Evolutionary conservation across 1,140 invertebrate species (phyloP).

Genomic region (Chrysoperla carnea): DNA sequence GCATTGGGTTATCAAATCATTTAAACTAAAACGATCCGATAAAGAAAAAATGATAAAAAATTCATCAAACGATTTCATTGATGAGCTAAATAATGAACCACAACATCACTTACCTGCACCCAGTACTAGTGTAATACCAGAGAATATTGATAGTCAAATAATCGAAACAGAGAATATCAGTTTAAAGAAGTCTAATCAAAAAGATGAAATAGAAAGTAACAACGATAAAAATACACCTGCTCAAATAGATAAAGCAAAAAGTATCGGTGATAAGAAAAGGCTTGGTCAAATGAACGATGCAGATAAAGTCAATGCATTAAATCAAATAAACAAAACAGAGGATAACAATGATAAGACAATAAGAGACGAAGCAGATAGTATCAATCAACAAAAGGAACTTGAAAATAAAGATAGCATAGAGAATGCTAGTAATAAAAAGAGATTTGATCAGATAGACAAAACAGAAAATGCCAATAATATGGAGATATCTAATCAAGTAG

Average conservation of each 20-base stretch:
- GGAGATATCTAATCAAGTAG: not conserved
- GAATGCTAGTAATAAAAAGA: not conserved
- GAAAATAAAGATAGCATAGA: too few species aligned
- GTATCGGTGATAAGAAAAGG: too few species aligned
- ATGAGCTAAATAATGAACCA: not conserved
- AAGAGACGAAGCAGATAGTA: too few species aligned
- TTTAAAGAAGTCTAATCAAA: not conserved
- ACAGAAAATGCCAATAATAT: not conserved
- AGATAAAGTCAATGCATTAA: too few species aligned
- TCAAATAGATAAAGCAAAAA: too few species aligned
- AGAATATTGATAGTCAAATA: not conserved
- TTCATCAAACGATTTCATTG: not conserved
- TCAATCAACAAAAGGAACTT: too few species aligned
- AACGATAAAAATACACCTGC: not conserved
- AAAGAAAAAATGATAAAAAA: conserved; percentile 15
- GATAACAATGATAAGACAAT: too few species aligned
- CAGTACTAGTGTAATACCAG: not conserved
- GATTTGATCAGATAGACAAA: not conserved
- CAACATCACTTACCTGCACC: too few species aligned
- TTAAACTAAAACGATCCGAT: conserved; percentile 26
- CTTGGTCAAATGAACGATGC: too few species aligned
- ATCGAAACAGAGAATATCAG: not conserved
- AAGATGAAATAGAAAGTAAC: not conserved
- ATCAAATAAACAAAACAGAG: too few species aligned
- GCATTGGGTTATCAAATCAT: conserved; percentile 38